Percentiles rank a stretch among this genome's conserved stretches.
phyloP scores from a whole-genome alignment of 1,140 invertebrate genomes.

The Panulirus ornatus region DNA sequence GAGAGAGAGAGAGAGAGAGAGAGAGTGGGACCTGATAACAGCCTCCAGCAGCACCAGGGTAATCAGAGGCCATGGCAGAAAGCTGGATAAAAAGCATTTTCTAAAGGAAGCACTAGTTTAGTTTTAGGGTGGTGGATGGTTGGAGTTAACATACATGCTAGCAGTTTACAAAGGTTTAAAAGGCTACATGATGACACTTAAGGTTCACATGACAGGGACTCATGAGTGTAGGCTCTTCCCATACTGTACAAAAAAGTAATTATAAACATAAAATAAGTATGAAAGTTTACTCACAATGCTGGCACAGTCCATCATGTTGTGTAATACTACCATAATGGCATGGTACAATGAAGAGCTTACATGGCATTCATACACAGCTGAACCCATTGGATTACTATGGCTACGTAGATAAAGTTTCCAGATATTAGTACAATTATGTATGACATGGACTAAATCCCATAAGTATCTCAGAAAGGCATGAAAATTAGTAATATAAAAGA shows the following conservation, averaged over 20 bases:
- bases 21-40: neutral
- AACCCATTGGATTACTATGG: too few relatives aligned
- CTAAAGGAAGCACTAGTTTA: neutral
- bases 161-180: too few relatives aligned
- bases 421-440: too few relatives aligned
- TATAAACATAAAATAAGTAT: neutral
- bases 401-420: too few relatives aligned
- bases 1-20: constrained; percentile 17
- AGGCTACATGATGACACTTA: neutral
- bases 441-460: too few relatives aligned
- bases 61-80: neutral
- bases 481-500: too few relatives aligned
- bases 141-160: too few relatives aligned
- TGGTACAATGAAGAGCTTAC: neutral
- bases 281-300: neutral
- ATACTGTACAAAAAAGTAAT: constrained; percentile 3
- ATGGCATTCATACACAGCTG: neutral
- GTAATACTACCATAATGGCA: neutral
- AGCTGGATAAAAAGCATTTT: neutral
- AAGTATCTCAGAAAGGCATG: too few relatives aligned
- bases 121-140: too few relatives aligned
- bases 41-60: neutral
- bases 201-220: neutral
- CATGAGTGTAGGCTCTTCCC: neutral
- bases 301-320: neutral